These are phyloP conservation scores for Incurvaria masculella DNA, from an alignment of 2,888 invertebrate species.

Conservation along the genomic window DNA sequence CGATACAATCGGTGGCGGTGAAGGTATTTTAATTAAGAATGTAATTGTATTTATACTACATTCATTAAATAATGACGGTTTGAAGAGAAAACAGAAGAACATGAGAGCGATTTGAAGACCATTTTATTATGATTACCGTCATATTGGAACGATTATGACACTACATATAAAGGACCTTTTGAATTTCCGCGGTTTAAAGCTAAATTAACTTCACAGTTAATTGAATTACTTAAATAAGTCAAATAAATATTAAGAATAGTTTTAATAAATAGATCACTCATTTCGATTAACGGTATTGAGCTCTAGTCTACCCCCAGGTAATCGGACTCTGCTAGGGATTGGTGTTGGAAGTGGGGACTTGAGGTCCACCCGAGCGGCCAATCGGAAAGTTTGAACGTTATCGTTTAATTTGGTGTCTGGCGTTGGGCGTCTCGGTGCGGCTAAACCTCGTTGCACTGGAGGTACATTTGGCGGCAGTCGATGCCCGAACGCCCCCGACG, in stretches of 20 bases:
- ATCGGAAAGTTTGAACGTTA: not conserved
- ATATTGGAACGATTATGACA: not conserved
- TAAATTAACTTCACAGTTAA: slow-evolving; percentile 25
- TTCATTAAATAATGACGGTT: too few relatives aligned
- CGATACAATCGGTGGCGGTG: not conserved
- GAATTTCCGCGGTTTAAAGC: not conserved
- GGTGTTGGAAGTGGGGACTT: too few relatives aligned
- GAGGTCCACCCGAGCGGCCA: not conserved
- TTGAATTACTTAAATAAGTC: slow-evolving; percentile 49
- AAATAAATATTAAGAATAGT: slow-evolving; percentile 38
- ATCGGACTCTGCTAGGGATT: not conserved
- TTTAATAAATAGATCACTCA: slow-evolving; percentile 44
- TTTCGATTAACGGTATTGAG: slow-evolving; percentile 30
- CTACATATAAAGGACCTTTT: not conserved
- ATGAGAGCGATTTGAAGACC: too few relatives aligned
- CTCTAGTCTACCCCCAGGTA: slow-evolving; percentile 10
- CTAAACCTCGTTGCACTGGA: slow-evolving; percentile 88
- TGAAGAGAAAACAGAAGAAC: too few relatives aligned
- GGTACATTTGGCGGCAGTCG: slow-evolving; percentile 80
- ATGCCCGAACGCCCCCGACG: slow-evolving; percentile 81
- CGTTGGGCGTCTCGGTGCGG: slow-evolving; percentile 2
- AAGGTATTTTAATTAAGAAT: too few relatives aligned
- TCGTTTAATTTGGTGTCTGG: not conserved
- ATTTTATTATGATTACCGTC: too few relatives aligned
- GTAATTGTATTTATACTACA: too few relatives aligned